Evolutionary conservation across 2,888 invertebrate genomes (phyloP), one percentile per base, ranked within the genome.

Genomic region (Mythimna vitellina): DNA sequence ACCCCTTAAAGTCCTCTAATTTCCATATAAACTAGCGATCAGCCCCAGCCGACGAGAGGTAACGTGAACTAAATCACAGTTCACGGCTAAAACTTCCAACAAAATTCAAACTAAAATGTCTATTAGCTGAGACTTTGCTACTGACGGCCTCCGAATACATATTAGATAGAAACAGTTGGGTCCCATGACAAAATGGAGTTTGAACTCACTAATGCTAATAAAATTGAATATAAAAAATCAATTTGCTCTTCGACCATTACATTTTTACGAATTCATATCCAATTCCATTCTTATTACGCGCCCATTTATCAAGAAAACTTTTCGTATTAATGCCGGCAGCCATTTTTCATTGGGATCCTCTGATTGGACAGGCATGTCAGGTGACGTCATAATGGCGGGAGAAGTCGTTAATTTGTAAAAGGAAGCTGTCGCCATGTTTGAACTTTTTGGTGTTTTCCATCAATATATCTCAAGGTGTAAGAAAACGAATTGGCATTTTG

Each of bases 281-380:
- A 89, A 90, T 88, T 87, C 80, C 71, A 85, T 84, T 85, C 89
- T 88, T 86, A 89, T 86, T 85, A 74, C 76, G 73, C 73, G 71
- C 75, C 86, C 88, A 89, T 92, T 89, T 89, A 90, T 92, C 92
- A 92, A 85, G 80, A 77, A 86, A 86, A 87, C 84, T 89, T 89
- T 83, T 54, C 70, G 85, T 81, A 85, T 85, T 90, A 89, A 89
- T 89, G 88, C 85, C 86, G 79, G 64, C 72, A 78, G 82, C 87
- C 90, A 92, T 94, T 93, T 93, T 93, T 94, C 94, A 92, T 87
- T 79, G 80, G 76, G 81, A 76, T 83, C 85, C 70, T 85, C 78
- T 91, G 91, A 94, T 92, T 93, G 90, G 92, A 89, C 89, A 86
- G 85, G 74, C 77, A 69, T 84, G 91, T 88, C 91, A 89, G 88